phyloP scores from a whole-genome alignment of 2,888 invertebrate genomes.

The Julus scandinavius region DNA sequence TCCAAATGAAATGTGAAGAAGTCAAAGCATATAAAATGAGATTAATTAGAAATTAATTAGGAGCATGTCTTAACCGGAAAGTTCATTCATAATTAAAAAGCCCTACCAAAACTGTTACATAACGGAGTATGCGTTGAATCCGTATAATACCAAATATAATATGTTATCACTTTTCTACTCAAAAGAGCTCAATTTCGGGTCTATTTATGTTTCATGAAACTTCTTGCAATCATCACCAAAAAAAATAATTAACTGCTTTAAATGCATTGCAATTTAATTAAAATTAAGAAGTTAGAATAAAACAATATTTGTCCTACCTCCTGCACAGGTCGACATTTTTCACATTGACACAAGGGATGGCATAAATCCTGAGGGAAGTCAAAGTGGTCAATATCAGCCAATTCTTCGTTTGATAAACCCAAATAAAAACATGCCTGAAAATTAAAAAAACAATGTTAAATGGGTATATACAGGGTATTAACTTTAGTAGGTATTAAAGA shows the following conservation, averaged over 20 bases:
- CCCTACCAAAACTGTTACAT: background rate
- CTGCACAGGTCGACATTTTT: constrained; percentile 48
- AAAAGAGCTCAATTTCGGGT: too few species aligned
- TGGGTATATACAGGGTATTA: too few species aligned
- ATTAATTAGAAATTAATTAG: background rate
- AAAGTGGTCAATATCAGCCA: constrained; percentile 2
- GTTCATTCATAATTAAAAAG: background rate
- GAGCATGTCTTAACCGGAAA: background rate
- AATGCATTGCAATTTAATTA: background rate
- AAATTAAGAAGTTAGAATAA: background rate
- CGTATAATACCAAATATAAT: too few species aligned
- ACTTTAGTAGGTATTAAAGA: too few species aligned
- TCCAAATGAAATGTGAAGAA: background rate
- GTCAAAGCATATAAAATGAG: background rate
- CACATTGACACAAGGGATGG: constrained; percentile 50
- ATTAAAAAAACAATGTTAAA: background rate
- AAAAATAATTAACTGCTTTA: background rate
- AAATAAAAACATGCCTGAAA: constrained; percentile 49
- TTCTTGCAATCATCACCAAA: background rate
- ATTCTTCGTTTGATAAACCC: constrained; percentile 39
- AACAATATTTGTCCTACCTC: constrained; percentile 44
- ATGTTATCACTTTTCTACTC: too few species aligned
- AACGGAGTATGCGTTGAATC: background rate
- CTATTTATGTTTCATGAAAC: background rate
- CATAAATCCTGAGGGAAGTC: constrained; percentile 47